Conservation (phyloP, 64 coral and sea anemone genomes). For the Stichodactyla helianthus region DNA sequence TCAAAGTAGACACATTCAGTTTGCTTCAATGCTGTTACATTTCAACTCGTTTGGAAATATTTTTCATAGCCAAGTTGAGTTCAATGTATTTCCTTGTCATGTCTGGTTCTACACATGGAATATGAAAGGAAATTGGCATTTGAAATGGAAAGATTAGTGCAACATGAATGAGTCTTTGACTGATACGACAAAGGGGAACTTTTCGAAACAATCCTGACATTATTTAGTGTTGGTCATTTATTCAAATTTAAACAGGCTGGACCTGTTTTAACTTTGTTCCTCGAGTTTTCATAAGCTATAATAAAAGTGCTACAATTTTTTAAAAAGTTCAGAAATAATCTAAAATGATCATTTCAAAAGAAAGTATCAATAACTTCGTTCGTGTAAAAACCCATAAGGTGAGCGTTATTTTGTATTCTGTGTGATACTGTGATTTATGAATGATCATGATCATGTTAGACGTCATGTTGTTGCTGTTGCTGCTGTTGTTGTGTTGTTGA, state of each 20-base stretch:
- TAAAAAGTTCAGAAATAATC: not conserved
- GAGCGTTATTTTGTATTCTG: not conserved
- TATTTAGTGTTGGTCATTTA: not conserved
- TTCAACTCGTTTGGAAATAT: not conserved
- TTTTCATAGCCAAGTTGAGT: no score
- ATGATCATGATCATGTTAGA: no score
- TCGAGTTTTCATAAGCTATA: conserved; percentile 1
- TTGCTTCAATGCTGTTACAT: not conserved
- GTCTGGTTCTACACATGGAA: not conserved
- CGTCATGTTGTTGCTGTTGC: no score
- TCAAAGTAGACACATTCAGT: not conserved
- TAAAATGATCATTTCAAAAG: not conserved
- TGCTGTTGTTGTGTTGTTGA: no score
- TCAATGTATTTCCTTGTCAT: no score
- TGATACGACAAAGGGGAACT: not conserved
- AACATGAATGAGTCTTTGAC: not conserved
- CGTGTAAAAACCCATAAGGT: not conserved
- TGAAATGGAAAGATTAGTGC: not conserved
- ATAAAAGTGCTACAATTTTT: conserved; percentile 1
- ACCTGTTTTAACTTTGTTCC: not conserved
- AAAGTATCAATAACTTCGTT: not conserved
- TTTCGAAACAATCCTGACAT: not conserved
- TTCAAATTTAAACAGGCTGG: conserved; percentile 1
- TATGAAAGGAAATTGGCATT: not conserved
- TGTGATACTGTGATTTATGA: no score